Conservation (phyloP, 2,888 invertebrate species). For the Cistogaster globosa region DNA sequence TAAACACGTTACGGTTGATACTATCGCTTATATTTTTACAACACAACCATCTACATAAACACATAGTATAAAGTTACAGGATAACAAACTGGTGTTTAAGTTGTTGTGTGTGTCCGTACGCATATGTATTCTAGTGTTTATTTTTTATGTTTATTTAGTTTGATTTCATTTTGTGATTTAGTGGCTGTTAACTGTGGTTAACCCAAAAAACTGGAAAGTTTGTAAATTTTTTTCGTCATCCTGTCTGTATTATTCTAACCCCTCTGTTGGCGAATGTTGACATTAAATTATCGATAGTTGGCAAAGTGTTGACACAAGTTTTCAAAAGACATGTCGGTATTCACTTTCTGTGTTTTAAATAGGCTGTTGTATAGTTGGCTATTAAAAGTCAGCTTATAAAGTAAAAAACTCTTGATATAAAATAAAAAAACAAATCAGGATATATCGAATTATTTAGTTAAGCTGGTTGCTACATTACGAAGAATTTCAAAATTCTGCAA, state of each 20-base stretch:
- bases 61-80: background rate
- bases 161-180: background rate
- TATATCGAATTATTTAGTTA: no score
- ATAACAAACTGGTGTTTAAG: background rate
- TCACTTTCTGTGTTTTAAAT: background rate
- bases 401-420: background rate
- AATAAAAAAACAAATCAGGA: no score
- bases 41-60: background rate
- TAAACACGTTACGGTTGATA: background rate
- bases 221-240: background rate
- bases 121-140: background rate
- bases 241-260: background rate
- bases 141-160: background rate
- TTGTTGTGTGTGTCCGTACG: background rate
- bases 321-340: background rate
- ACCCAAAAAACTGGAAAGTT: background rate
- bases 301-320: slow-evolving; percentile 31
- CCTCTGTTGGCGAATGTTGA: background rate
- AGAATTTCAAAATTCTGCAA: no score
- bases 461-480: no score
- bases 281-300: slow-evolving; percentile 42
- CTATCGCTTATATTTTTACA: background rate
- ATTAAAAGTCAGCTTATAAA: background rate
- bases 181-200: background rate
- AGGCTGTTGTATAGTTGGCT: background rate